Evolutionary conservation across 1,140 invertebrate genomes (phyloP), one percentile per base, ranked within the genome.

Genomic region (Lepidurus packardi): DNA sequence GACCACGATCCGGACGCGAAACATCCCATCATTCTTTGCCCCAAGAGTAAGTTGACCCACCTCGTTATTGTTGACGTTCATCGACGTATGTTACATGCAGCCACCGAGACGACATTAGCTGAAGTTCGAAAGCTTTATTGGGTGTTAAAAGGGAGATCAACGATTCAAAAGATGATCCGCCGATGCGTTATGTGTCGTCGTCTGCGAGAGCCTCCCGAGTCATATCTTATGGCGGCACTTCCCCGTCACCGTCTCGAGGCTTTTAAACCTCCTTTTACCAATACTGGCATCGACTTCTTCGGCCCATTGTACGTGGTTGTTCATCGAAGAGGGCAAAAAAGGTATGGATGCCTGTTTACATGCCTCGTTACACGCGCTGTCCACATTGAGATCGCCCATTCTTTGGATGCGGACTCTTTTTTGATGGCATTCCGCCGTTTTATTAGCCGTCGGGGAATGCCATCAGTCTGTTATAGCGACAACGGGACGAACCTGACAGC

Each of bases 401-500:
- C 44, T 73, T 47, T 84, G 4, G 76, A 73, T 11, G 81, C 84
- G 10, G 81, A 81, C 34, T 76, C 78, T 6, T 79, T 80, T 25
- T 77, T 84, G 7, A 81, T 81, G 43, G 80, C 81, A 0, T 47
- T 84, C 6, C 53, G 80, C 43, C 77, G 83, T 25, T 83, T 85
- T 34, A 78, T 83, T 13, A 42, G 77, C 77, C 42, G 42, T 80
- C 41, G 76, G 82, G 75, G 83, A 80, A 77, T 43, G 21, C n/a
- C 82, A 77, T 21, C 45, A 7, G 10, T 43, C 77, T n/a, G 81
- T 83, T 16, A 79, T 44, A 81, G 78, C n/a, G 84, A 85, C 75
- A 85, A 85, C 77, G 84, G 78, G 9, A 83, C 82, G 8, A 82
- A 83, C 78, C 83, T 85, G 16, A 34, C 74, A 2, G 83, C 82